A percentile compares a stretch with the other conserved stretches of the same genome.
These are phyloP conservation scores for Oreochromis mossambicus DNA, from an alignment of 2,797 vertebrate species.

Conservation along the genomic window DNA sequence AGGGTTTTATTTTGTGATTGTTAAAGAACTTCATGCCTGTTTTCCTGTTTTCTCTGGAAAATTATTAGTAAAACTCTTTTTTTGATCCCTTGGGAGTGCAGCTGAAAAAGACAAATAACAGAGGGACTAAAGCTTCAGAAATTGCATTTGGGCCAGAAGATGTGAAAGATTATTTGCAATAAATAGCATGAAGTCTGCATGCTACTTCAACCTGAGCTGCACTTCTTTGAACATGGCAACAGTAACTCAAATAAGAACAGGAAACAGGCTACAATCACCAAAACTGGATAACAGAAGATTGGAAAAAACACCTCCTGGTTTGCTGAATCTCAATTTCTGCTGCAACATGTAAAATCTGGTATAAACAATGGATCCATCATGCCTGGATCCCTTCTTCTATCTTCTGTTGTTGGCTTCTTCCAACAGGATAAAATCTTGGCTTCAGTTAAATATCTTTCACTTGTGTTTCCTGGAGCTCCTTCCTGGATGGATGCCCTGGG, in stretches of 20 bases:
- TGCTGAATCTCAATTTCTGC: background rate
- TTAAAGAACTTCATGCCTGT: background rate
- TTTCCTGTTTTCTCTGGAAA: background rate
- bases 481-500: background rate
- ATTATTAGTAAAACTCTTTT: background rate
- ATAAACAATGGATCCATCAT: background rate
- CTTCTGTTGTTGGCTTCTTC: background rate
- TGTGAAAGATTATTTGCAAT: background rate
- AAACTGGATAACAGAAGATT: background rate
- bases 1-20: background rate
- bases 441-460: background rate
- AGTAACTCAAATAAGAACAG: background rate
- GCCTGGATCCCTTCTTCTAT: background rate
- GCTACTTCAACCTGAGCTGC: background rate
- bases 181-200: background rate
- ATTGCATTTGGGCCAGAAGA: background rate
- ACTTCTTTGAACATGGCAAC: background rate
- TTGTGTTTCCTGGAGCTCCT: background rate
- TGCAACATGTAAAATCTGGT: background rate
- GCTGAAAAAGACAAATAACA: background rate
- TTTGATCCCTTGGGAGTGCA: fast-evolving
- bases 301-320: background rate
- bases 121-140: background rate
- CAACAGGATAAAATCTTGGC: background rate
- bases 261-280: background rate